A percentile compares a stretch with the other conserved stretches of the same genome.
Conservation (phyloP, 2,888 invertebrate species). For the Lochmaea crataegi region DNA sequence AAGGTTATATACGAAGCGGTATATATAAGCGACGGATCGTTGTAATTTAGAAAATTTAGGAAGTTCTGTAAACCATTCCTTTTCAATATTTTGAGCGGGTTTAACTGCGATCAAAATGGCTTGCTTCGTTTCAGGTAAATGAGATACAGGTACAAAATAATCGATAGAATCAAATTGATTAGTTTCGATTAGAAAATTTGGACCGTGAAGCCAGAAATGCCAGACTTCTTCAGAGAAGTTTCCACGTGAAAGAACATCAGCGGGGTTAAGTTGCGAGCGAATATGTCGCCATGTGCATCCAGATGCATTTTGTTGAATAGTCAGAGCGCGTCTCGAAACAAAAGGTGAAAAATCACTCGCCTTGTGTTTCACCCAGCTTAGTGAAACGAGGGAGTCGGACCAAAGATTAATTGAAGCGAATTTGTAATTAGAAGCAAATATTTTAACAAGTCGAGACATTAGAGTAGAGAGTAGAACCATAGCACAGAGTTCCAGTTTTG, state of each 20-base stretch:
- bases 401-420: neutral
- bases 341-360: constrained; percentile 1
- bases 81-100: neutral
- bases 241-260: constrained; percentile 2
- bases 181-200: constrained; percentile 5
- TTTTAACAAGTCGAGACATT: neutral
- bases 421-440: neutral
- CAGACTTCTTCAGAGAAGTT: neutral
- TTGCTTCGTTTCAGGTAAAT: constrained; percentile 3
- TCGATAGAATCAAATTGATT: neutral
- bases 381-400: neutral
- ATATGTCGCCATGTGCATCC: constrained; percentile 4
- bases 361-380: neutral
- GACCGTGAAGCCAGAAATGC: neutral
- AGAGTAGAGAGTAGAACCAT: neutral
- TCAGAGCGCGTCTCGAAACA: neutral
- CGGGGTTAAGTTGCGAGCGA: neutral
- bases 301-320: neutral
- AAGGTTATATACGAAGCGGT: neutral
- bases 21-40: neutral
- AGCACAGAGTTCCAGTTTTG: constrained; percentile 1
- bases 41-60: constrained; percentile 8
- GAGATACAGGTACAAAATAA: neutral
- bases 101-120: neutral
- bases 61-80: neutral